Base-by-base conservation (phyloP, 92 coral and sea anemone species). In the Palythoa caribaeorum region DNA sequence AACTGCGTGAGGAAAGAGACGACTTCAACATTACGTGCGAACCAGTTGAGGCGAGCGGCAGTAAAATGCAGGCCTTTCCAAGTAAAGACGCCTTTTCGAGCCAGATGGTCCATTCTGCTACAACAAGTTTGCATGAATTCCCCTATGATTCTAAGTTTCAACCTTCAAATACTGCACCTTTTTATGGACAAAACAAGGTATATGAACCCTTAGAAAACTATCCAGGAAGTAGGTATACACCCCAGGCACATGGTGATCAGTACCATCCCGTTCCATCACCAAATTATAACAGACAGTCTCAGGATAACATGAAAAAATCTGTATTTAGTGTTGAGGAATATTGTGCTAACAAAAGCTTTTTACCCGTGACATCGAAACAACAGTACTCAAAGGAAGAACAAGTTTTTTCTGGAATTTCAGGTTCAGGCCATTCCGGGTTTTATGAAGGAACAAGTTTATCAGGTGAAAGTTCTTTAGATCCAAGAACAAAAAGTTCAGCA, bases 21-120 rank as follows among this genome's bases (percentile, higher is more conserved):
- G 72, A 21, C 6, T 77, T 63, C 71, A 47, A 76, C 17, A 88
- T 93, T 76, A 80, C 92, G 1, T 85, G 92, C 76, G 50, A 83
- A 20, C 76, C 94, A 76, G 83, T 76, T 14, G 96, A 91, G 54
- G 76, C 75, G 36, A 70, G 76, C 37, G 65, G 73, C 38, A 48
- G 38, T 17, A 44, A 81, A 11, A 3, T 37, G 37, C 86, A 74
- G 21, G 48, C 86, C 17, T 66, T 66, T 47, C 60, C 85, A 76
- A 70, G 65, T 16, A 44, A 37, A 44, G 35, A 65, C 16, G 17
- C 51, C 28, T 21, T 9, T 88, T 70, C 37, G 78, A 69, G 51
- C 28, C 76, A 78, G 81, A 44, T 39, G 17, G 36, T 37, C 20
- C 63, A 73, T 55, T 38, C 39, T 66, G 48, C 11, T 13, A 9